Evolutionary conservation across 2,113 vertebrate genomes (phyloP).

Genomic region (Picathartes gymnocephalus): DNA sequence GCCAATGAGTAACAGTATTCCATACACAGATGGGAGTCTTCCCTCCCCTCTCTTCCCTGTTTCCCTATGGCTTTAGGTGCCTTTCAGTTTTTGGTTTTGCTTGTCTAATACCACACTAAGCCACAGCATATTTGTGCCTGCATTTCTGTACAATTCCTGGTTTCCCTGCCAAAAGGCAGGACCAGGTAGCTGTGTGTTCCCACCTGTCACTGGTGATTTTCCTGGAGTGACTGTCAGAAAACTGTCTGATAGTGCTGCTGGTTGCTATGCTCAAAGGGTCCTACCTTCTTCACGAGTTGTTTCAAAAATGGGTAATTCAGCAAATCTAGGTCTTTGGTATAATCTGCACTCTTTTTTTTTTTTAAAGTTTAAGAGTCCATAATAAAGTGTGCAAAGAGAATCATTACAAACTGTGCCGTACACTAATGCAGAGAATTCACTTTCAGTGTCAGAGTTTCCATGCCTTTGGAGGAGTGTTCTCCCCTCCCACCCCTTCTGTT

Average conservation of each 20-base stretch:
- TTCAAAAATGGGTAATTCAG: not conserved
- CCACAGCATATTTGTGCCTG: fast-evolving
- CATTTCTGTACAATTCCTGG: not conserved
- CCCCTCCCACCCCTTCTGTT: not conserved
- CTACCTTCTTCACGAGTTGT: fast-evolving
- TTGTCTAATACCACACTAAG: not conserved
- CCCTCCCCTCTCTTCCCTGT: not conserved
- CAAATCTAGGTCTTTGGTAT: not conserved
- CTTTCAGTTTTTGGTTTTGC: not conserved
- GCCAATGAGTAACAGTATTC: not conserved
- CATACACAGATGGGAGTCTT: not conserved
- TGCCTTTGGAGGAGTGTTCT: not conserved
- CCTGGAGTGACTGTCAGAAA: fast-evolving
- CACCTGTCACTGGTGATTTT: fast-evolving
- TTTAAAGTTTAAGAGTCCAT: no score
- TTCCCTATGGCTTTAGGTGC: not conserved
- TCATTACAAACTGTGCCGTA: not conserved
- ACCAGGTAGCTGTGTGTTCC: no score
- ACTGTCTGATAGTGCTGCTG: fast-evolving
- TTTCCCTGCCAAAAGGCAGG: not conserved
- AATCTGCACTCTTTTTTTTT: not conserved
- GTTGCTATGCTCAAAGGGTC: not conserved
- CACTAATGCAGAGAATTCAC: not conserved
- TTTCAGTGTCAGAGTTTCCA: not conserved
- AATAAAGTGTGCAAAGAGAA: not conserved